Evolutionary conservation across 2,888 invertebrate genomes (phyloP), one percentile per base, ranked within the genome.

Genomic region (Mimachlamys varia): DNA sequence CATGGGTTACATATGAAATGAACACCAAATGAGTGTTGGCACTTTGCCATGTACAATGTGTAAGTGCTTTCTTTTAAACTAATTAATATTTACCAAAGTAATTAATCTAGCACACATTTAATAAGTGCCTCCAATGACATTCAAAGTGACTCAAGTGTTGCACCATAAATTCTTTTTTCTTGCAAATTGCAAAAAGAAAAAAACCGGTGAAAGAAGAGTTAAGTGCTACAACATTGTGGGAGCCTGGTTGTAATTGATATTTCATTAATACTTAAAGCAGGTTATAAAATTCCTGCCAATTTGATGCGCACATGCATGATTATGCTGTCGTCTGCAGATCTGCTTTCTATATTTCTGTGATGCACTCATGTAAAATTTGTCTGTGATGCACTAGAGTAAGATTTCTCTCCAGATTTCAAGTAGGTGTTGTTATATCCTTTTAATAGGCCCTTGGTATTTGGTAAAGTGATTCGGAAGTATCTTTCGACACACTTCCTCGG

Each of bases 391-490:
- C 76, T 76, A 76, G 7, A 33, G 33, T 76, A 33, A 76, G 33
- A 76, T 76, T 76, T 76, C 76, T 76, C 76, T 76, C 27, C 76
- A 76, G 76, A 33, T 76, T 76, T 76, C 76, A 76, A 76, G 76
- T 33, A 76, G 76, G 76, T 76, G 76, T 76, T 76, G 76, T 76
- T 76, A 76, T 76, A 27, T 76, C 33, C 76, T 76, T 76, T 76
- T 76, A 76, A 76, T 76, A 76, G 76, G 76, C 33, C 33, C 76
- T 76, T 33, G 76, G 76, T 76, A 76, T 76, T 76, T 76, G 27
- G 76, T 76, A 22, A 76, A 76, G 76, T 76, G 76, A 76, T 76
- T 76, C 22, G 76, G 76, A 76, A 76, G 76, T 76, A 76, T 76
- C 76, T 76, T 33, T 76, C 76, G 13, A 76, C 76, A 76, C 76